Conservation (phyloP, 2,888 invertebrate species). For the Drosophila antonietae region DNA sequence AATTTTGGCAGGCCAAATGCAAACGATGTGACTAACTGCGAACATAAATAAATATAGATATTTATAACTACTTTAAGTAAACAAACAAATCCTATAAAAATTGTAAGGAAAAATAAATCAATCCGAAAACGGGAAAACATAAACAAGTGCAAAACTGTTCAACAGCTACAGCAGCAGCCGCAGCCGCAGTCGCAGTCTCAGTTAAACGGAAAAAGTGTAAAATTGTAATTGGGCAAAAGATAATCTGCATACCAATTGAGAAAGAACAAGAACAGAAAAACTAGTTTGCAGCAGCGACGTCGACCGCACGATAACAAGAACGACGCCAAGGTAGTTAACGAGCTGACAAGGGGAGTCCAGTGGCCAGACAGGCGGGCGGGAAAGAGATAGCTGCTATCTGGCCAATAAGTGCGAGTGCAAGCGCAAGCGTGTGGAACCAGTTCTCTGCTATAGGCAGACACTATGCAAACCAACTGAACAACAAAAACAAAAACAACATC, state of each 20-base stretch:
- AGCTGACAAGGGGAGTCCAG: slow-evolving; percentile 60
- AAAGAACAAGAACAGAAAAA: slow-evolving; percentile 59
- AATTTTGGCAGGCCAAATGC: slow-evolving; percentile 3
- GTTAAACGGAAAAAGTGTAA: slow-evolving; percentile 22
- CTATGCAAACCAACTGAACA: slow-evolving; percentile 51
- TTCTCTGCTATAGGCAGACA: slow-evolving; percentile 30
- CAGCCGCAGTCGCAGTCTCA: slow-evolving; percentile 1
- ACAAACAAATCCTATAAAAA: slow-evolving; percentile 27
- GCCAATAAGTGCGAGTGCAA: slow-evolving; percentile 21
- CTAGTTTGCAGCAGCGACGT: slow-evolving; percentile 52
- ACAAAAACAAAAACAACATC: slow-evolving; percentile 4
- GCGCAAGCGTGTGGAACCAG: slow-evolving; percentile 36
- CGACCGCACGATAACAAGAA: slow-evolving; percentile 66
- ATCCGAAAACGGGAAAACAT: neutral
- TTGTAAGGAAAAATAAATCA: neutral
- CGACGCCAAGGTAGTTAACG: slow-evolving; percentile 75
- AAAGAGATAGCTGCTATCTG: slow-evolving; percentile 31
- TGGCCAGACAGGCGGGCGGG: slow-evolving; percentile 35
- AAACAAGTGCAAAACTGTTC: slow-evolving; percentile 31
- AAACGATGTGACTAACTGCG: slow-evolving; percentile 16
- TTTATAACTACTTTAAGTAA: slow-evolving; percentile 49
- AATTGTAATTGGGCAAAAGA: slow-evolving; percentile 54
- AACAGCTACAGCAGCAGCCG: slow-evolving; percentile 5
- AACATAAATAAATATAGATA: slow-evolving; percentile 32
- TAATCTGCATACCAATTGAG: slow-evolving; percentile 67